A percentile compares a stretch with the other conserved stretches of the same genome.
Conservation (phyloP, 2,797 vertebrate genomes). For the Botia almorhae region DNA sequence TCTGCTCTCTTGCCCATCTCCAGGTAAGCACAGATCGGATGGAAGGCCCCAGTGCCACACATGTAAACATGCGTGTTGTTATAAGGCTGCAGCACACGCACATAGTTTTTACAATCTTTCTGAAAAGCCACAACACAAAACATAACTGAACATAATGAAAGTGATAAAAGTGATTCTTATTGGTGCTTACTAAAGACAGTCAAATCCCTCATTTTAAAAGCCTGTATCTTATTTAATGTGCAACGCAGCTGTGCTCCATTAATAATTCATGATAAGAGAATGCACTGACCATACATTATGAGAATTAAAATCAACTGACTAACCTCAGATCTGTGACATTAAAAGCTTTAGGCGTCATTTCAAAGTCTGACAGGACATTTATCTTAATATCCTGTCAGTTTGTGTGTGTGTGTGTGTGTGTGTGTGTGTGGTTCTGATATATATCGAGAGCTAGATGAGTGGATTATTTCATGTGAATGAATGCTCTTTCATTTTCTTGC, state of each 20-base stretch:
- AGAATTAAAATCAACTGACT: neutral
- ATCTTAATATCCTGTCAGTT: slow-evolving; percentile 47
- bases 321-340: neutral
- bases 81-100: slow-evolving; percentile 91
- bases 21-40: slow-evolving; percentile 94
- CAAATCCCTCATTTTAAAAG: neutral
- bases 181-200: neutral
- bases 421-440: slow-evolving; percentile 66
- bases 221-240: neutral
- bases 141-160: neutral
- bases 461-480: slow-evolving; percentile 69
- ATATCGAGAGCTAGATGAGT: slow-evolving; percentile 58
- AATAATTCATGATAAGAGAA: neutral
- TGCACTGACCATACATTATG: neutral
- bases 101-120: slow-evolving; percentile 98
- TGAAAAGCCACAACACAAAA: slow-evolving; percentile 64
- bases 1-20: slow-evolving; percentile 94
- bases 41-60: slow-evolving; percentile 96
- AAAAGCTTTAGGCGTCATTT: slow-evolving; percentile 37
- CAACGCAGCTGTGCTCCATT: slow-evolving; percentile 3
- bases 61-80: slow-evolving; percentile 96
- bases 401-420: neutral
- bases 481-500: slow-evolving; percentile 66
- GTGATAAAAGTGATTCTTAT: neutral
- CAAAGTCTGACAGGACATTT: slow-evolving; percentile 41